Evolutionary conservation across 2,113 vertebrate genomes (phyloP).

Genomic region (Bombycilla garrulus): DNA sequence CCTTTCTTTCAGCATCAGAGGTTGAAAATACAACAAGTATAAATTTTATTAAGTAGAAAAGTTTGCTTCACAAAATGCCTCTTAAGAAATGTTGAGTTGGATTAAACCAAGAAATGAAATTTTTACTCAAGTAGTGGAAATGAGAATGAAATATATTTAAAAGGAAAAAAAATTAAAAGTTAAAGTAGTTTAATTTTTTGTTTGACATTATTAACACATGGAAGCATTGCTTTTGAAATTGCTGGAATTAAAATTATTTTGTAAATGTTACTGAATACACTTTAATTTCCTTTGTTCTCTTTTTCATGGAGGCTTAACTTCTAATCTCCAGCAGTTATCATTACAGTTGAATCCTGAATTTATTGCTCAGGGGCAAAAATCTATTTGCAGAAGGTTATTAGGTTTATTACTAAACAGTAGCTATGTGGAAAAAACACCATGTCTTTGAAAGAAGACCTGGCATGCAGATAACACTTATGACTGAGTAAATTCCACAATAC

Average conservation of each 20-base stretch:
- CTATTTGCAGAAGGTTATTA: constrained; percentile 2
- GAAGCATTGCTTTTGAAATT: not conserved
- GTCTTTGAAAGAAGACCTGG: constrained; percentile 8
- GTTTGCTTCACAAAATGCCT: not conserved
- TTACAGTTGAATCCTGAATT: not conserved
- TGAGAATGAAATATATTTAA: not conserved
- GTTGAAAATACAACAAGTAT: not conserved
- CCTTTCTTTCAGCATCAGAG: not conserved
- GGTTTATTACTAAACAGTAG: not conserved
- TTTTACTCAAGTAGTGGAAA: not conserved
- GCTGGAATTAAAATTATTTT: not conserved
- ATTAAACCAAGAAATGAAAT: not conserved
- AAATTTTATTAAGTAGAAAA: not conserved
- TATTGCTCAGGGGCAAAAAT: not conserved
- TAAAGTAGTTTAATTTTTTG: not conserved
- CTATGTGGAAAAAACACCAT: not conserved
- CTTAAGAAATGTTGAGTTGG: not conserved
- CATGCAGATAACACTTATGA: not conserved
- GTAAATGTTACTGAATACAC: not conserved
- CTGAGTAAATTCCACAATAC: not conserved
- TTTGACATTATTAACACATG: not conserved
- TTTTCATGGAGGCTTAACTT: not conserved
- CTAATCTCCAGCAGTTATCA: not conserved
- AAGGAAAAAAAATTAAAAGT: not conserved
- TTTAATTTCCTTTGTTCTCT: not conserved